Evolutionary conservation across 1,140 invertebrate species (phyloP).

Genomic region (Drosophila fuyamai): DNA sequence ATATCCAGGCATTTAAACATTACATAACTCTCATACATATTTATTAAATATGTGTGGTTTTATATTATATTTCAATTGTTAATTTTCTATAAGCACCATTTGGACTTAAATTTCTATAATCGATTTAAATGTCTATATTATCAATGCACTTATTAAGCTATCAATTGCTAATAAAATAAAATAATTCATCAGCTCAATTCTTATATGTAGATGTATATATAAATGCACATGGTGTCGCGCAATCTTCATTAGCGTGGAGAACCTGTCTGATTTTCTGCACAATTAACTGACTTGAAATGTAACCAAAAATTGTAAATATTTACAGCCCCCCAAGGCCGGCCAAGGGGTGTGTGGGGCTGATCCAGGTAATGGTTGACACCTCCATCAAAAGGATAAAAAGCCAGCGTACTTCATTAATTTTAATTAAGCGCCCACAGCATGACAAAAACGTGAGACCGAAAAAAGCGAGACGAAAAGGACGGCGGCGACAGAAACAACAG

Average conservation of each 20-base stretch:
- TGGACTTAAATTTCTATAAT: too few species aligned
- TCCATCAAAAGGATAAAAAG: slow-evolving; percentile 69
- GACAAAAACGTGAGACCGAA: slow-evolving; percentile 55
- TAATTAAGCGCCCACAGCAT: slow-evolving; percentile 74
- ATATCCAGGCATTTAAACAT: too few species aligned
- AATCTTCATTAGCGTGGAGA: slow-evolving; percentile 16
- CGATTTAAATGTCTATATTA: too few species aligned
- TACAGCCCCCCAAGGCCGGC: slow-evolving; percentile 34
- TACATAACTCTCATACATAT: too few species aligned
- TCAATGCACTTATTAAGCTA: too few species aligned
- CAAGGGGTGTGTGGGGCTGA: slow-evolving; percentile 4
- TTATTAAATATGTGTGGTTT: too few species aligned
- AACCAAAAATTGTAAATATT: slow-evolving; percentile 69
- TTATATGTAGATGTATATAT: too few species aligned
- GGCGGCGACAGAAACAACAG: slow-evolving; percentile 6
- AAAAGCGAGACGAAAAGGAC: slow-evolving; percentile 25
- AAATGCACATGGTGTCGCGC: slow-evolving; percentile 12
- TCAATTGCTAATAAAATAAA: too few species aligned
- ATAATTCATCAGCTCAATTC: too few species aligned
- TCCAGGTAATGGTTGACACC: slow-evolving; percentile 55
- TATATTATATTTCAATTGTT: too few species aligned
- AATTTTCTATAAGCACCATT: too few species aligned
- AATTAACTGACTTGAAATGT: slow-evolving; percentile 73
- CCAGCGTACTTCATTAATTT: slow-evolving; percentile 77
- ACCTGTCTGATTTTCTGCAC: slow-evolving; percentile 36